Base-by-base conservation (phyloP, 2,797 vertebrate genomes). In the Benthosema pterotum region DNA sequence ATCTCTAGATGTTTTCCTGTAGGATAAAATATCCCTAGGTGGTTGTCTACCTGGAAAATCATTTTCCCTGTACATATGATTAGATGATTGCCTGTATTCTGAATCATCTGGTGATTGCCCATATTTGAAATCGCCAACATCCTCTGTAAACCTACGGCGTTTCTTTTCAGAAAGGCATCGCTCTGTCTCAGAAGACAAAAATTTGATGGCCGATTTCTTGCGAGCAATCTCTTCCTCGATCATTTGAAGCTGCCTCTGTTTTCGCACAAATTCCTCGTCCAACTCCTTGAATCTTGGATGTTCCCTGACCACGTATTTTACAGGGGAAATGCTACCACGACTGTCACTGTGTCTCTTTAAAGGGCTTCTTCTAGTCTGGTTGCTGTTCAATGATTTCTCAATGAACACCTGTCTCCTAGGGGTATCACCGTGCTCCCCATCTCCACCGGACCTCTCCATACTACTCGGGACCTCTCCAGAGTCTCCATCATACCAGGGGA, bases 311-410 rank as follows among this genome's bases (percentile, higher is more conserved):
- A 8, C 5, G 18, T 55, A 32, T 17, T 42, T 13, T 3, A 50
- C 54, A 16, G 53, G 13, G 5, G 28, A 42, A 25, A 50, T 1
- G 3, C 17, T 11, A 16, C 46, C 1, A 60, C 5, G 80, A 72
- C 53, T 1, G 2, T 6, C 65, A 71, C 52, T 1, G 2, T 5
- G 68, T 62, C 83, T 80, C 65, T 78, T 78, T n/a, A 0, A 15
- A 0, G 86, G 80, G 42, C 84, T 88, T 50, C 63, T 79, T 45
- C 76, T 75, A 38, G 48, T 76, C 62, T 72, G 16, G 12, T 83
- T 80, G 60, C 65, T 69, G 62, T 32, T 78, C 11, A 38, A 0
- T 2, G 66, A 42, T 12, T 87, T 77, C 67, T 67, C 74, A 28
- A 51, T 55, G 68, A 75, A 49, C 16, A 1, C 11, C 46, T 25